Conservation (phyloP, 2,888 invertebrate genomes). For the Phorcus lineatus region DNA sequence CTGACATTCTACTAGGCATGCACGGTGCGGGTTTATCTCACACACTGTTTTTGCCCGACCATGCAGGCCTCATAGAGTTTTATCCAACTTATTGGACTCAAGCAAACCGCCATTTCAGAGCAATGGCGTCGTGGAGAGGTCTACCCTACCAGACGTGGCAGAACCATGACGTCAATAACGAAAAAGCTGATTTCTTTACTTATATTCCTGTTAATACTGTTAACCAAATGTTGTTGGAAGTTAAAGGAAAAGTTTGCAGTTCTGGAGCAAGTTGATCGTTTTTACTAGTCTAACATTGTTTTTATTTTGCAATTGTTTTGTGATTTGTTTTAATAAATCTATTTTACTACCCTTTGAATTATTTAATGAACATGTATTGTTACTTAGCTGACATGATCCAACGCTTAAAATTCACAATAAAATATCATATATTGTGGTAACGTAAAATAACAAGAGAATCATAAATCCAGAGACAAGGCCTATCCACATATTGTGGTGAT, state of each 20-base stretch:
- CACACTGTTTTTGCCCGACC: slow-evolving; percentile 68
- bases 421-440: too few relatives aligned
- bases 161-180: slow-evolving; percentile 62
- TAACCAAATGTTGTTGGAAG: slow-evolving; percentile 31
- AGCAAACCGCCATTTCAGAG: slow-evolving; percentile 65
- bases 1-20: slow-evolving; percentile 74
- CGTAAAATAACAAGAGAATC: too few relatives aligned
- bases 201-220: slow-evolving; percentile 55
- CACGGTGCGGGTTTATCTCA: slow-evolving; percentile 74
- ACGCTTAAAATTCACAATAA: too few relatives aligned
- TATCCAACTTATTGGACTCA: slow-evolving; percentile 62
- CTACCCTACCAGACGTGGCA: slow-evolving; percentile 69
- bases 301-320: too few relatives aligned
- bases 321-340: too few relatives aligned
- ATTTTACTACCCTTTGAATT: too few relatives aligned
- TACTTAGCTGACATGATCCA: too few relatives aligned
- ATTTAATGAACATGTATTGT: too few relatives aligned
- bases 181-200: slow-evolving; percentile 50
- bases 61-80: slow-evolving; percentile 69
- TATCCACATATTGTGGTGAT: too few relatives aligned
- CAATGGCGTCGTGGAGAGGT: slow-evolving; percentile 69
- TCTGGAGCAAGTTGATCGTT: not conserved
- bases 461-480: too few relatives aligned
- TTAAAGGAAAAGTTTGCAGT: slow-evolving; percentile 30
- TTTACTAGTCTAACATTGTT: too few relatives aligned